These are phyloP conservation scores for Lasioglossum malachurum DNA, from an alignment of 2,888 invertebrate genomes.

Conservation along the genomic window DNA sequence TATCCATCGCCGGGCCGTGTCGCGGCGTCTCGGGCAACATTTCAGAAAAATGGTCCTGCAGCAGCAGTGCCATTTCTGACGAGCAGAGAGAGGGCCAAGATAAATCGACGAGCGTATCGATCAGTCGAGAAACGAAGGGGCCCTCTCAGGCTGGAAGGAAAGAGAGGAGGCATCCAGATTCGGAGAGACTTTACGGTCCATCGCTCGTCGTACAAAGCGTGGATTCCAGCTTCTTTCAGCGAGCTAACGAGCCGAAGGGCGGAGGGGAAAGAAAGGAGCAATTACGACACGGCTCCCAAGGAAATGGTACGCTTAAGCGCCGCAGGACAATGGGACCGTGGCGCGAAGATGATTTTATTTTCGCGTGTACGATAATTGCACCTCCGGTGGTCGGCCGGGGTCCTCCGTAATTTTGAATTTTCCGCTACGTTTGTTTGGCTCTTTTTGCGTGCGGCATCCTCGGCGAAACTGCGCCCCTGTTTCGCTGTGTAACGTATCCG, in stretches of 20 bases:
- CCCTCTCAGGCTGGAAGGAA: neutral
- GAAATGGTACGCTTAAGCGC: constrained; percentile 73
- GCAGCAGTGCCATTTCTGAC: constrained; percentile 59
- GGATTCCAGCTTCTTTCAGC: constrained; percentile 73
- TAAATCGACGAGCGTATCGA: constrained; percentile 68
- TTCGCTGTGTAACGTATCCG: neutral
- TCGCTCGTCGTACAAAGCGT: constrained; percentile 74
- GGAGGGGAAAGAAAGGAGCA: constrained; percentile 65
- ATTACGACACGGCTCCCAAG: constrained; percentile 68
- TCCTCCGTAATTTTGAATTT: constrained; percentile 43
- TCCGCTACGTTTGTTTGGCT: constrained; percentile 47
- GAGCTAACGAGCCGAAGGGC: constrained; percentile 74
- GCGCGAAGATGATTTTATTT: constrained; percentile 69
- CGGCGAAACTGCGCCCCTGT: neutral
- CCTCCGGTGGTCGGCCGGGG: constrained; percentile 26
- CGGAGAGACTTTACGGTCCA: constrained; percentile 73
- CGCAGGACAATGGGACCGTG: constrained; percentile 54
- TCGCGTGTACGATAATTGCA: constrained; percentile 57
- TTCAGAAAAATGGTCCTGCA: neutral
- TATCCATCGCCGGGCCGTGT: too few species aligned
- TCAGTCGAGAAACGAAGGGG: constrained; percentile 41
- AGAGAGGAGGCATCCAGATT: constrained; percentile 62
- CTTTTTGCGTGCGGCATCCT: neutral
- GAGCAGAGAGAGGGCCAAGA: constrained; percentile 52
- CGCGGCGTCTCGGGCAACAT: neutral